Base-by-base conservation (phyloP, 2,797 vertebrate species). In the Paratrypauchen microcephalus region DNA sequence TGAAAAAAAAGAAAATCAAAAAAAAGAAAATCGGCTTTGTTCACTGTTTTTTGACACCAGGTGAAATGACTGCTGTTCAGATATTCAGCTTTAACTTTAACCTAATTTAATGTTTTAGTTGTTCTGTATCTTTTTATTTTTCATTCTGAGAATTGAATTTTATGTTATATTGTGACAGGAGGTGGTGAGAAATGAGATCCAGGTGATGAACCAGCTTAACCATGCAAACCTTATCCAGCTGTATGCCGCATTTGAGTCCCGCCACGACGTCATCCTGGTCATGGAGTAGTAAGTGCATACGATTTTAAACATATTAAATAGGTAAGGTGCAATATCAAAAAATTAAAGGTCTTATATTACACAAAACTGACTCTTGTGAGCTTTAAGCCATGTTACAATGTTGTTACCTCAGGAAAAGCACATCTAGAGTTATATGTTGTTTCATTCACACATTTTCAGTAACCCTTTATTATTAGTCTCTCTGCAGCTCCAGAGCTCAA, bases 181-280 rank as follows among this genome's bases (percentile, higher is more conserved):
- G 60, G 92, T 96, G 81, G 96, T 97, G 71, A 99, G 95, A 92
- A 99, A 98, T 73, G 97, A 99, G 91, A 98, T 99, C 84, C 95
- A 88, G 61, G 93, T 99, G 28, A 99, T 99, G 97, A 99, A 99
- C 91, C 96, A 97, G 76, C 90, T 99, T 84, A 95, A 98, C 91
- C 97, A 99, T 0, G 93, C 94, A 84, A 98, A 92, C 84, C 94
- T 99, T 84, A 97, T 99, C 83, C 97, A 99, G 84, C 94, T 99
- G 45, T 99, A 99, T 24, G 98, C 98, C 66, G 95, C 97, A 68
- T 99, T 98, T 58, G 98, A 99, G 87, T 96, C 98, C 65, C 96
- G 94, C 88, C 94, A 94, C 63, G 96, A 98, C 81, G 92, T 99
- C 74, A 92, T 97, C 75, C 94, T 99, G 23, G 93, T 99, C 74